Evolutionary conservation across 2,113 vertebrate genomes (phyloP).

Genomic region (Siniperca chuatsi): DNA sequence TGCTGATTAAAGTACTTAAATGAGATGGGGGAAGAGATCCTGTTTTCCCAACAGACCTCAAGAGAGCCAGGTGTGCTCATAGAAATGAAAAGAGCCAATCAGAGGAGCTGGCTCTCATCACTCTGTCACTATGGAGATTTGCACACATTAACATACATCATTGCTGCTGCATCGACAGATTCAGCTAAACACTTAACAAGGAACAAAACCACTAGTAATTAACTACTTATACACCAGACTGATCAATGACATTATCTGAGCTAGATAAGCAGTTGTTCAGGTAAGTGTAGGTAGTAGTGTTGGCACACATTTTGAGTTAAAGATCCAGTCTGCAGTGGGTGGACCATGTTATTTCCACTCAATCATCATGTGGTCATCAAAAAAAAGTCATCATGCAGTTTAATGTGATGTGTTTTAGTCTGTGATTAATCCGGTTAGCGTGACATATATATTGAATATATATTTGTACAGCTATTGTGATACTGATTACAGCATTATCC

Average conservation of each 20-base stretch:
- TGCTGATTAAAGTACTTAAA: conserved; percentile 41
- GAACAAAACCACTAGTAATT: background rate
- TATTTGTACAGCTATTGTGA: background rate
- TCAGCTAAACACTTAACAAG: conserved; percentile 1
- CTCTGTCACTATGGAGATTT: conserved; percentile 75
- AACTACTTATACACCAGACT: background rate
- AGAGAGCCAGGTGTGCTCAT: conserved; percentile 65
- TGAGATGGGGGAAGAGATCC: conserved; percentile 23
- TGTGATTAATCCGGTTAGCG: background rate
- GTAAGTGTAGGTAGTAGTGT: background rate
- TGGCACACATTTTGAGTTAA: background rate
- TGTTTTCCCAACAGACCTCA: conserved; percentile 43
- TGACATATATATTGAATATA: background rate
- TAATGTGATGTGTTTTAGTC: background rate
- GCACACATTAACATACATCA: conserved; percentile 67
- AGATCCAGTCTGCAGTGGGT: background rate
- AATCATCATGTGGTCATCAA: background rate
- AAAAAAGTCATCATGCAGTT: too few species aligned
- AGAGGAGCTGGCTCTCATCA: conserved; percentile 44
- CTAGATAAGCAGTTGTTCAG: background rate
- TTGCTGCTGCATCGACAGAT: conserved; percentile 14
- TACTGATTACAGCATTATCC: background rate
- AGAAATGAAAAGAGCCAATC: conserved; percentile 53
- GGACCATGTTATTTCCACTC: background rate
- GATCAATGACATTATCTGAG: background rate